Conservation (phyloP, 2,888 invertebrate genomes). For the Galerucella calmariensis region DNA sequence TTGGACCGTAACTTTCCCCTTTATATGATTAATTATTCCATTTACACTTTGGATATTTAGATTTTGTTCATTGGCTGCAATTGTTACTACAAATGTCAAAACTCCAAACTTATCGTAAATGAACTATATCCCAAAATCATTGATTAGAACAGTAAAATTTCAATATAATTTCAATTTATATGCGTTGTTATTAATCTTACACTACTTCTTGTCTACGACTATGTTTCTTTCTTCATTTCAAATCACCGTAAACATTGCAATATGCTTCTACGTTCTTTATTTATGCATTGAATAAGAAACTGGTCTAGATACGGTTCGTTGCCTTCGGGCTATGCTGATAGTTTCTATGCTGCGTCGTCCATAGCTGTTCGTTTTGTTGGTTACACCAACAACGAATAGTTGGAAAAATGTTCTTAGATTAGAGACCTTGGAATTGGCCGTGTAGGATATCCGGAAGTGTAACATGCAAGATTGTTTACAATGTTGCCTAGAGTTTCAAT, state of each 20-base stretch:
- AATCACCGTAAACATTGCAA: conserved; percentile 13
- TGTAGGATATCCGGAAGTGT: conserved; percentile 27
- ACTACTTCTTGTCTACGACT: neutral
- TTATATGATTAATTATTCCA: too few relatives aligned
- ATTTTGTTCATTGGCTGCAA: too few relatives aligned
- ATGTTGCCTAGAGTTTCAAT: conserved; percentile 10
- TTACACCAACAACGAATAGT: conserved; percentile 6
- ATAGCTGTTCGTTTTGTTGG: conserved; percentile 13
- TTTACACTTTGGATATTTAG: too few relatives aligned
- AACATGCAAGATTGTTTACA: conserved; percentile 14
- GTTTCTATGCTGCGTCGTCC: conserved; percentile 4
- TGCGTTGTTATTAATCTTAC: neutral
- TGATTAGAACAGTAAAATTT: too few relatives aligned
- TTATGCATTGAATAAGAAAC: conserved; percentile 42
- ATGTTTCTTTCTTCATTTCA: neutral
- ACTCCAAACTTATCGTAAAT: too few relatives aligned
- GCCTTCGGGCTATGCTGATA: conserved; percentile 42
- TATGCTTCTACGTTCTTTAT: conserved; percentile 12
- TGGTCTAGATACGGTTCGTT: conserved; percentile 51
- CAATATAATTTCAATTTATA: neutral
- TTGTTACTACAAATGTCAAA: too few relatives aligned
- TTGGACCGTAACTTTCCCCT: too few relatives aligned
- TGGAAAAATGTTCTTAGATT: conserved; percentile 18
- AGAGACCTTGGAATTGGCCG: conserved; percentile 26
- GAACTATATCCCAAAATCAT: too few relatives aligned